Percentiles rank a stretch among this genome's conserved stretches.
Evolutionary conservation across 53 echinoderm and acorn worm species (phyloP).

Genomic region (Hippasteria phrygiana): DNA sequence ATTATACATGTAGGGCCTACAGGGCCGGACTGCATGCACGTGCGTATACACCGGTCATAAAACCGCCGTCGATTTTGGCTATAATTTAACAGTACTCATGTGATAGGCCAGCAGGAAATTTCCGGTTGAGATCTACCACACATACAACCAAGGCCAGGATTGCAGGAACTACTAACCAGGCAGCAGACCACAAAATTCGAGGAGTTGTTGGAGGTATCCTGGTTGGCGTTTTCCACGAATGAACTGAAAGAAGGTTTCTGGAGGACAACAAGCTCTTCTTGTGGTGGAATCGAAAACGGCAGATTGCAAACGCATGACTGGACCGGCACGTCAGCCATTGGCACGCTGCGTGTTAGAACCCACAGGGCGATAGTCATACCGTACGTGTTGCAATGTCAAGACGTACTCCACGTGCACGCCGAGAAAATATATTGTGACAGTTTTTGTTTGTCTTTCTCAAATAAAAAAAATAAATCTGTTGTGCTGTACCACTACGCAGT

Average conservation of each 20-base stretch:
- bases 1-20: too few relatives aligned
- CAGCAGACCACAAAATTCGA: not conserved
- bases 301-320: conserved; percentile 43
- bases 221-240: not conserved
- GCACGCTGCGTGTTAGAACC: conserved; percentile 14
- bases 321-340: conserved; percentile 34
- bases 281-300: not conserved
- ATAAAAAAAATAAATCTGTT: not conserved
- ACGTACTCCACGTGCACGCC: conserved; percentile 33
- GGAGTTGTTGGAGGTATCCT: conserved; percentile 8
- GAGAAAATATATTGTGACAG: not conserved
- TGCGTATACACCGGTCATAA: too few relatives aligned
- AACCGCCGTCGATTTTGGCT: not conserved
- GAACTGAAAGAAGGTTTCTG: not conserved
- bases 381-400: conserved; percentile 61
- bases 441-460: conserved; percentile 2
- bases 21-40: too few relatives aligned
- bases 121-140: conserved; percentile 29
- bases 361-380: conserved; percentile 42
- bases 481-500: not conserved
- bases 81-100: not conserved
- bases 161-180: not conserved
- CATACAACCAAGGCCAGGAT: conserved; percentile 19
- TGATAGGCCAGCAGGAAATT: conserved; percentile 31
- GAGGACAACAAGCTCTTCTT: conserved; percentile 13